phyloP scores from a whole-genome alignment of 2,888 invertebrate species.

The Archaeoteleia sp. region DNA sequence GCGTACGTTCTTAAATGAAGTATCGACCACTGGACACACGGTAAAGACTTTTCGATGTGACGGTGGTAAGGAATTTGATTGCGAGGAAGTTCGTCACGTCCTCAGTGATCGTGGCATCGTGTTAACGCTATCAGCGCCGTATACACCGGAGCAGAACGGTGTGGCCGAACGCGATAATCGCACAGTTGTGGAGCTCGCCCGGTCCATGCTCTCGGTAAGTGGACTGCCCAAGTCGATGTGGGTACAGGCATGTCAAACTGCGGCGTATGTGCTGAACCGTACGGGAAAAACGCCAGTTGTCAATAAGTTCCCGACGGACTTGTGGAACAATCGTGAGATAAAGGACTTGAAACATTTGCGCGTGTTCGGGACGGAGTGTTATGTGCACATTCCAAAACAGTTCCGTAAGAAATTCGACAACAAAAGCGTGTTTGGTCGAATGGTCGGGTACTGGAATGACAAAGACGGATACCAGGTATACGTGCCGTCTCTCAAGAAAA shows the following conservation, averaged over 20 bases:
- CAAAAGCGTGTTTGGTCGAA: slow-evolving; percentile 18
- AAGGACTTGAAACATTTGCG: slow-evolving; percentile 40
- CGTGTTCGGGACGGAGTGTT: slow-evolving; percentile 31
- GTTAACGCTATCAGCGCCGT: slow-evolving; percentile 17
- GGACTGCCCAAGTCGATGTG: slow-evolving; percentile 31
- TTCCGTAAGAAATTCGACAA: slow-evolving; percentile 29
- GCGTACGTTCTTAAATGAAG: slow-evolving; percentile 50
- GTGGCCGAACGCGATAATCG: not conserved
- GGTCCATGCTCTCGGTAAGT: slow-evolving; percentile 36
- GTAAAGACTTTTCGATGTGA: slow-evolving; percentile 52
- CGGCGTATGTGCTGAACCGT: slow-evolving; percentile 38
- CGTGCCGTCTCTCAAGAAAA: no score
- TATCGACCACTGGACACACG: slow-evolving; percentile 41
- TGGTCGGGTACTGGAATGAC: slow-evolving; percentile 22
- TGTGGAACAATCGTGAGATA: no score
- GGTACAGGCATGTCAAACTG: slow-evolving; percentile 26
- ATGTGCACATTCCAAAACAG: slow-evolving; percentile 38
- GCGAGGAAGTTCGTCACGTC: no score
- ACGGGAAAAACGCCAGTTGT: slow-evolving; percentile 29
- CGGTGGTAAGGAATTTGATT: slow-evolving; percentile 43
- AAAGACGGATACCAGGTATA: slow-evolving; percentile 32
- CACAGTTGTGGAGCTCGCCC: slow-evolving; percentile 19
- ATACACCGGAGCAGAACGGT: slow-evolving; percentile 44
- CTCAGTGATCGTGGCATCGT: slow-evolving; percentile 41
- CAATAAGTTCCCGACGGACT: slow-evolving; percentile 25